A percentile compares a stretch with the other conserved stretches of the same genome.
These are phyloP conservation scores for Gnathonemus longibarbis DNA, from an alignment of 2,113 vertebrate species.

Conservation along the genomic window DNA sequence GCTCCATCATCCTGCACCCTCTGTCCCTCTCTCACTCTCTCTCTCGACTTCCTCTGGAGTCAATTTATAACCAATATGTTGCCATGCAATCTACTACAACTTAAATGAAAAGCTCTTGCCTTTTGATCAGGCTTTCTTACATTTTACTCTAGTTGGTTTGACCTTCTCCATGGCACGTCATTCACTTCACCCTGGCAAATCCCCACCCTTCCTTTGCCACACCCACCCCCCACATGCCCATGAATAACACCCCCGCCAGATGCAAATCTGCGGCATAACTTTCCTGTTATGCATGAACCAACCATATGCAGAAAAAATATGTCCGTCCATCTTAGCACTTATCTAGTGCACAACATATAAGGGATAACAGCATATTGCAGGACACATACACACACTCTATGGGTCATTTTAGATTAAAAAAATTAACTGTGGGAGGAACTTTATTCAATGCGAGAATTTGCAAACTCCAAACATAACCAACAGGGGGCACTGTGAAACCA, in stretches of 20 bases:
- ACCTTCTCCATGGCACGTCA: neutral
- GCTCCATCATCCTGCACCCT: neutral
- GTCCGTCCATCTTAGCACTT: neutral
- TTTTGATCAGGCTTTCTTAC: neutral
- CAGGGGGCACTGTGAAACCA: neutral
- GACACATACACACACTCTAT: neutral
- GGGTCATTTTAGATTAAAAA: neutral
- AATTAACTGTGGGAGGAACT: neutral
- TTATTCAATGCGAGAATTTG: neutral
- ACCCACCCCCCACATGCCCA: neutral
- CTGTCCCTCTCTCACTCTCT: neutral
- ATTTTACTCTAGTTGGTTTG: neutral
- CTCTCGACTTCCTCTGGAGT: neutral
- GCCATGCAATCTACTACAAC: neutral
- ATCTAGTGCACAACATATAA: neutral
- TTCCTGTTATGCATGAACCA: neutral
- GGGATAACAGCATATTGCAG: neutral
- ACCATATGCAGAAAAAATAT: neutral
- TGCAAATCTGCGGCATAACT: conserved; percentile 6
- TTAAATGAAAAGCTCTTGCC: neutral
- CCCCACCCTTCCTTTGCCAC: neutral
- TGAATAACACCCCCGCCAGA: neutral
- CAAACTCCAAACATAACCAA: neutral
- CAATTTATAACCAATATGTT: neutral
- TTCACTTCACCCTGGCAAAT: neutral